Conservation (phyloP, 2,113 vertebrate genomes). For the Australoheros scitulus region DNA sequence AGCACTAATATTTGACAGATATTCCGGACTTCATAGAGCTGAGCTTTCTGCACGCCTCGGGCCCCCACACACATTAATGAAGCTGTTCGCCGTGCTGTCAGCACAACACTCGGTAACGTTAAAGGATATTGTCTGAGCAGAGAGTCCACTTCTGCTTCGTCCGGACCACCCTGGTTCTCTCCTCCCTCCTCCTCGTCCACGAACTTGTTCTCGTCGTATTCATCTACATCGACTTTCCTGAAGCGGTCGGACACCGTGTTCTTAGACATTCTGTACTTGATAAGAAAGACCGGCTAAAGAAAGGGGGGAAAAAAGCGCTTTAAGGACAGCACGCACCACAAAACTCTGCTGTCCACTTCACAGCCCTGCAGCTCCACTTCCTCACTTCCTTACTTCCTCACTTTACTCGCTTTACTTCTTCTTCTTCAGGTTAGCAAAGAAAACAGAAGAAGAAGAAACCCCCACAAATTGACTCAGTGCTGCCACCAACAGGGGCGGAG, state of each 20-base stretch:
- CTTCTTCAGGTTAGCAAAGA: background rate
- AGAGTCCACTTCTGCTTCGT: slow-evolving; percentile 90
- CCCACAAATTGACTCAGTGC: background rate
- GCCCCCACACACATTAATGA: background rate
- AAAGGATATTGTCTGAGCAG: slow-evolving; percentile 95
- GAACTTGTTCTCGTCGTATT: slow-evolving; percentile 96
- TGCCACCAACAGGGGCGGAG: background rate
- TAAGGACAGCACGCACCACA: background rate
- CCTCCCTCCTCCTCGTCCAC: slow-evolving; percentile 92
- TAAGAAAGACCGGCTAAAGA: fast-evolving
- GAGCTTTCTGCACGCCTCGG: background rate
- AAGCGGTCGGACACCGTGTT: slow-evolving; percentile 85
- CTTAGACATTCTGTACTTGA: slow-evolving; percentile 81
- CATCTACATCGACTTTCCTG: slow-evolving; percentile 90
- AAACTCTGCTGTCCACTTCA: background rate
- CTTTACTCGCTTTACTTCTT: background rate
- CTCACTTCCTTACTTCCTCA: fast-evolving
- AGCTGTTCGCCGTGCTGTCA: background rate
- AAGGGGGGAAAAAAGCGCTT: fast-evolving
- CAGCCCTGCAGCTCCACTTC: slow-evolving; percentile 5
- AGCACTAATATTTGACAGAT: fast-evolving
- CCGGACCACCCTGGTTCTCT: slow-evolving; percentile 89
- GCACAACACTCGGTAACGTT: background rate
- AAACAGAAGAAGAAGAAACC: background rate
- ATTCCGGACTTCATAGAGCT: background rate